Base-by-base conservation (phyloP, 2,113 vertebrate species). In the Pseudopodoces humilis region DNA sequence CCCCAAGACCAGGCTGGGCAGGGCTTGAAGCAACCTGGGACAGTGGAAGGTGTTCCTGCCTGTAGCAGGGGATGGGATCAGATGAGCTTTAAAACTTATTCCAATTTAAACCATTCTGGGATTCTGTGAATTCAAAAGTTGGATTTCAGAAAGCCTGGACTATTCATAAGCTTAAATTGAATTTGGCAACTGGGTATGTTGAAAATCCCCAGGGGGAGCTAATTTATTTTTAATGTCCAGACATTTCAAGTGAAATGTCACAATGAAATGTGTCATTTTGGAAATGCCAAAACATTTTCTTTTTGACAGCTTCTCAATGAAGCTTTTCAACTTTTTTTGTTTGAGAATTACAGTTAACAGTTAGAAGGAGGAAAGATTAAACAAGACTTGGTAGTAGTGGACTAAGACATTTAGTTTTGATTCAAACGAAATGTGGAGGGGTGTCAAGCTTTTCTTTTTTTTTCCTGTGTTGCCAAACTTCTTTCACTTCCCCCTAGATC, bases 151-250 rank as follows among this genome's bases (percentile, higher is more conserved):
- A 90, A 72, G 30, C 46, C 49, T 67, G 67, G 37, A 25, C 72
- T 89, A 31, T 89, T 89, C 80, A 55, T 75, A 68, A 87, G 17
- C 35, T 77, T 67, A 75, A 93, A 81, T 56, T 96, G 90, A 83
- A 72, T 94, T 90, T 93, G 96, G 90, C 87, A 87, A 79, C 65
- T 65, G 79, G 70, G 49, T 69, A 72, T 0, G 5, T 46, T 94
- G 24, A 71, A 87, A 90, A 90, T 83, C 86, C 60, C 74, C 22
- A 12, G 49, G n/a, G 92, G 53, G 60, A 82, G 35, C 64, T 88
- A 93, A 92, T 94, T 94, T 95, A 53, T 81, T 94, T 94, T 95
- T 95, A 79, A 95, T 89, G 91, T 95, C 80, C 94, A 91, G 80
- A 52, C 80, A 53, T 96, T 95, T 91, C 10, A 56, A 89, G 91